Percentiles rank a stretch among this genome's conserved stretches.
Conservation (phyloP, 2,797 vertebrate genomes). For the Dryobates pubescens region DNA sequence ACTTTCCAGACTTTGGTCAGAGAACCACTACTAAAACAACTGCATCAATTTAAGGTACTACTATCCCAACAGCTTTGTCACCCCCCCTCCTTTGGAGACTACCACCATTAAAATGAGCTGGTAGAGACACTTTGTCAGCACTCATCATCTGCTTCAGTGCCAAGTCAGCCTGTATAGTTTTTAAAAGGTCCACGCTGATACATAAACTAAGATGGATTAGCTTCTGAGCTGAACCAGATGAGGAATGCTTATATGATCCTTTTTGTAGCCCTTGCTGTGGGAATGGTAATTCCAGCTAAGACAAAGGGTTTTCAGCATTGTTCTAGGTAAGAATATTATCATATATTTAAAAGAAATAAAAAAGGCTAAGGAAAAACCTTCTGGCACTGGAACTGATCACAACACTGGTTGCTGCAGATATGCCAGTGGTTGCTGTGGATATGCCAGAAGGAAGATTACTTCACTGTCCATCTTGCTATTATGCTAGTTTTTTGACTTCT, state of each 20-base stretch:
- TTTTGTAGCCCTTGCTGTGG: neutral
- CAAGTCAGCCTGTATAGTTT: neutral
- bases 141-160: neutral
- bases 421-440: neutral
- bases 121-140: neutral
- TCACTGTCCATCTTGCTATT: neutral
- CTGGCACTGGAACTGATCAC: neutral
- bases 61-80: neutral
- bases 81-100: neutral
- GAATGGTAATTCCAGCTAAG: neutral
- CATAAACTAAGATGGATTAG: neutral
- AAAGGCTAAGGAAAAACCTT: neutral
- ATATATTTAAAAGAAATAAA: neutral
- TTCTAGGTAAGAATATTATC: neutral
- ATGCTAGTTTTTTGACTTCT: neutral
- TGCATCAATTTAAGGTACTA: neutral
- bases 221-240: neutral
- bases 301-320: neutral
- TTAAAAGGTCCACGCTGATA: neutral
- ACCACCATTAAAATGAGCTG: neutral
- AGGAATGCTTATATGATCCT: neutral
- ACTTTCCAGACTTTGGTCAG: neutral
- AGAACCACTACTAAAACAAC: neutral
- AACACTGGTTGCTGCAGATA: neutral
- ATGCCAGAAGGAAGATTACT: neutral